Evolutionary conservation across 2,113 vertebrate genomes (phyloP).

Genomic region (Gavia stellata): DNA sequence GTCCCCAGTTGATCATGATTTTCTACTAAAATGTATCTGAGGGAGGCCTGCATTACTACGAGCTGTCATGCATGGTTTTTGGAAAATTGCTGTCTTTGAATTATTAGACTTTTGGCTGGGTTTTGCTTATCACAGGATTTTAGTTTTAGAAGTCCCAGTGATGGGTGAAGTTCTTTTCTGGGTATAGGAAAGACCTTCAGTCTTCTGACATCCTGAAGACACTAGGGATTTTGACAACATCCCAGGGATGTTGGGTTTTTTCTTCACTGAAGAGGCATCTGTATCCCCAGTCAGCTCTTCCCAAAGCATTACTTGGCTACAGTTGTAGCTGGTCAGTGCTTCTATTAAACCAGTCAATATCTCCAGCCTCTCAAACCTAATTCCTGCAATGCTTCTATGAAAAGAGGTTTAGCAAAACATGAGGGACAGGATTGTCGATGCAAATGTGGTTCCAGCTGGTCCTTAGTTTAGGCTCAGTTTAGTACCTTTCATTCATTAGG

Average conservation of each 20-base stretch:
- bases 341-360: not conserved
- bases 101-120: not conserved
- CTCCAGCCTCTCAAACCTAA: not conserved
- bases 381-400: not conserved
- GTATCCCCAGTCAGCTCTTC: not conserved
- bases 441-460: not conserved
- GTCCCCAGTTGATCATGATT: not conserved
- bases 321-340: not conserved
- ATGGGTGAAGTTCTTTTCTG: not conserved
- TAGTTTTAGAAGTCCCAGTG: not conserved
- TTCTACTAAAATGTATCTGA: not conserved
- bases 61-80: not conserved
- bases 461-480: not conserved
- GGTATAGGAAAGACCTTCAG: not conserved
- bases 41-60: not conserved
- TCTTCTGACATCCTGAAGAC: not conserved
- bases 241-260: not conserved
- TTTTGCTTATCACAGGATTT: not conserved
- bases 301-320: not conserved
- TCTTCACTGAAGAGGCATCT: not conserved
- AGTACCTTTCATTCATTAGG: not conserved
- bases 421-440: not conserved
- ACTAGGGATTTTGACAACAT: not conserved
- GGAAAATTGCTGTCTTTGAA: not conserved
- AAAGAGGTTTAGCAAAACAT: not conserved